phyloP scores from a whole-genome alignment of 2,888 invertebrate species.

The Ceramica pisi region DNA sequence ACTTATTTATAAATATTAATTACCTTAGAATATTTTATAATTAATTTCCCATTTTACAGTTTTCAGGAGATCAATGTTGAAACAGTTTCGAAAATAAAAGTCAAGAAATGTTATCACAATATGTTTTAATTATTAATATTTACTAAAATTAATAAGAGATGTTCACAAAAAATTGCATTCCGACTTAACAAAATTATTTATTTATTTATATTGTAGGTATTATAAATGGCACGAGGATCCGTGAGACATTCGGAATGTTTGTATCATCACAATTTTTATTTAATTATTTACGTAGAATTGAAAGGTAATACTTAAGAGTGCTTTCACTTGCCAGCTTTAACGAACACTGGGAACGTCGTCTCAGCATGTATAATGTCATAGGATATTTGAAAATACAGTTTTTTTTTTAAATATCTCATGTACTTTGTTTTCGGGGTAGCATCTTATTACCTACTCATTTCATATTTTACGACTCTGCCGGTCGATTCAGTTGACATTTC shows the following conservation, averaged over 20 bases:
- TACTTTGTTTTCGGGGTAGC: too few species aligned
- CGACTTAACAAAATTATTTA: conserved; percentile 42
- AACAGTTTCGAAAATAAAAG: conserved; percentile 14
- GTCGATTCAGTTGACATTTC: too few species aligned
- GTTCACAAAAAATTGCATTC: conserved; percentile 55
- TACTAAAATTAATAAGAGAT: conserved; percentile 32
- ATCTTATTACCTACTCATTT: too few species aligned
- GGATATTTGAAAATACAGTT: not conserved
- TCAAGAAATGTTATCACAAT: conserved; percentile 59
- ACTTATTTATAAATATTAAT: too few species aligned
- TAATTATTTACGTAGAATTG: conserved; percentile 6
- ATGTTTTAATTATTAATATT: conserved; percentile 55
- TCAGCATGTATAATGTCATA: not conserved
- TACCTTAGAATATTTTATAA: too few species aligned
- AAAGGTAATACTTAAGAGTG: conserved; percentile 46
- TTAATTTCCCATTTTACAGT: not conserved
- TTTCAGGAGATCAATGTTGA: not conserved
- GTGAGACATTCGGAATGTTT: conserved; percentile 79
- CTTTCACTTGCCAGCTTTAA: not conserved
- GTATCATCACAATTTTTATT: conserved; percentile 69
- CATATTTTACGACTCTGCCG: too few species aligned
- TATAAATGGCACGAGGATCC: conserved; percentile 70
- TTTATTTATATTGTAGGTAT: conserved; percentile 33
- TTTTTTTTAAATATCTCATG: too few species aligned
- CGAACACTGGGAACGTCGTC: not conserved